Conservation (phyloP, 2,888 invertebrate genomes). For the Cryptus viduatorius region DNA sequence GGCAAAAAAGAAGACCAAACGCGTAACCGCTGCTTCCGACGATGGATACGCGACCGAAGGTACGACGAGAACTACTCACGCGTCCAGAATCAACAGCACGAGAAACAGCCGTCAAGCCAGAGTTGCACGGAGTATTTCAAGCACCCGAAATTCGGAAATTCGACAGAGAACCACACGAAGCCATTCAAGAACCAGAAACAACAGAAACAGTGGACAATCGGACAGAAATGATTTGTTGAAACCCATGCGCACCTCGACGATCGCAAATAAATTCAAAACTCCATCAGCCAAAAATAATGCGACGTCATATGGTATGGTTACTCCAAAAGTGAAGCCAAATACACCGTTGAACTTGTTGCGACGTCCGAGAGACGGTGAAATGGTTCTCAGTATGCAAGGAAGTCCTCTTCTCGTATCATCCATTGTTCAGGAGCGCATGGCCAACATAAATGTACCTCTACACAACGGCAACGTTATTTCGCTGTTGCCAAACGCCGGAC, state of each 20-base stretch:
- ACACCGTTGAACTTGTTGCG: slow-evolving; percentile 88
- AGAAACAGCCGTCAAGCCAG: slow-evolving; percentile 36
- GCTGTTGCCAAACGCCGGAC: slow-evolving; percentile 86
- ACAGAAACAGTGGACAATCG: slow-evolving; percentile 57
- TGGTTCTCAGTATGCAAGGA: slow-evolving; percentile 89
- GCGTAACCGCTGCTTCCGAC: slow-evolving; percentile 77
- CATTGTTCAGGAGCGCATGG: slow-evolving; percentile 85
- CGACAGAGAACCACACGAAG: slow-evolving; percentile 67
- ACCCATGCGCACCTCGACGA: slow-evolving; percentile 50
- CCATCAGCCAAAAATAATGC: slow-evolving; percentile 69
- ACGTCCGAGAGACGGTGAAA: slow-evolving; percentile 88
- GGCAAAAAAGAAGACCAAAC: slow-evolving; percentile 69
- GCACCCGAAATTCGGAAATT: slow-evolving; percentile 19
- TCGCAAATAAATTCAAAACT: slow-evolving; percentile 74
- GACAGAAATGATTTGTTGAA: slow-evolving; percentile 48
- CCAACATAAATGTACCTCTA: slow-evolving; percentile 89
- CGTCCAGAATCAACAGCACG: slow-evolving; percentile 56
- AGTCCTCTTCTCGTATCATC: slow-evolving; percentile 88
- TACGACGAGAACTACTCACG: slow-evolving; percentile 53
- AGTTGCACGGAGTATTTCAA: slow-evolving; percentile 55
- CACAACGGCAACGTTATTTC: slow-evolving; percentile 88
- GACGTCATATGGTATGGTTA: slow-evolving; percentile 73
- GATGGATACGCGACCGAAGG: slow-evolving; percentile 81
- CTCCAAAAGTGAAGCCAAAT: slow-evolving; percentile 87
- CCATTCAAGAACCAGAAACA: slow-evolving; percentile 68